Conservation (phyloP, 2,888 invertebrate genomes). For the Cancer borealis region DNA sequence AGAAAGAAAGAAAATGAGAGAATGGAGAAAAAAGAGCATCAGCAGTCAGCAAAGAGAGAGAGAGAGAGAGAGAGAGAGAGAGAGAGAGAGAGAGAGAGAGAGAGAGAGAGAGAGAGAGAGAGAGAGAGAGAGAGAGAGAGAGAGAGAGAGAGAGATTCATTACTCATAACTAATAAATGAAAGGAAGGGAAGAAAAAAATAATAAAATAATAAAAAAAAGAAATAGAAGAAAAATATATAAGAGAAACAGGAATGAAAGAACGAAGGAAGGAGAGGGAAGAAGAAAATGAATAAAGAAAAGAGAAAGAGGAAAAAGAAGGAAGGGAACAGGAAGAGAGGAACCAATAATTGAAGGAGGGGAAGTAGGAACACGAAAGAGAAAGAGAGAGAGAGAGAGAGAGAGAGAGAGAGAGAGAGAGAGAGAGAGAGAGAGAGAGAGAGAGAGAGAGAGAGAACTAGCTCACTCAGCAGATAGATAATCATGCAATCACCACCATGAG, state of each 20-base stretch:
- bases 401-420: conserved; percentile 41
- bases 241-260: neutral
- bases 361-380: conserved; percentile 28
- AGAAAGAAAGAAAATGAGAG: conserved; percentile 16
- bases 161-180: neutral
- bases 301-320: conserved; percentile 4
- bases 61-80: neutral
- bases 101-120: neutral
- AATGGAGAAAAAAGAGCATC: neutral
- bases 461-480: neutral
- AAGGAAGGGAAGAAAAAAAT: neutral
- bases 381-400: conserved; percentile 45
- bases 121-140: neutral
- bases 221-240: neutral
- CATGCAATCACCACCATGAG: neutral
- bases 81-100: neutral
- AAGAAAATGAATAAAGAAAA: neutral
- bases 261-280: neutral
- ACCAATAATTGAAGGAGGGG: conserved; percentile 35
- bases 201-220: too few relatives aligned
- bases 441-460: conserved; percentile 36
- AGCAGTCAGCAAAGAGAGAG: neutral
- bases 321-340: conserved; percentile 2
- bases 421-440: conserved; percentile 53
- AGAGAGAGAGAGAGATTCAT: neutral